These are phyloP conservation scores for Bagarius yarrelli DNA, from an alignment of 2,113 vertebrate species.

Conservation along the genomic window DNA sequence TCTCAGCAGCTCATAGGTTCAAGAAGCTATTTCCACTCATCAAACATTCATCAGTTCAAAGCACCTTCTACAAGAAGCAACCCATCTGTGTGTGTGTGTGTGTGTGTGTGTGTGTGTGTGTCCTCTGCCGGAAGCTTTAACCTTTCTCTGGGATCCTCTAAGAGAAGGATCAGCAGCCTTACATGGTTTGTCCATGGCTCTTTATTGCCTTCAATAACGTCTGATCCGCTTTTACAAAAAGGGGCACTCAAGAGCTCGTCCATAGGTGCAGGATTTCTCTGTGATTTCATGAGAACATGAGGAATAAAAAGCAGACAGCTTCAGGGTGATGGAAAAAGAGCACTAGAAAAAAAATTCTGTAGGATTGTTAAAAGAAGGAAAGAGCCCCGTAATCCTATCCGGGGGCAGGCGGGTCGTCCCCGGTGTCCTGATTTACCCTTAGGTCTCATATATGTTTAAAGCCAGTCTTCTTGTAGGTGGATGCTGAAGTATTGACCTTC, in stretches of 20 bases:
- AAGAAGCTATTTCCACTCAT: constrained; percentile 68
- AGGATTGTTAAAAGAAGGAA: constrained; percentile 39
- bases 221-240: not conserved
- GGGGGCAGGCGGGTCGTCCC: constrained; percentile 52
- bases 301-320: constrained; percentile 46
- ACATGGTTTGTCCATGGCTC: not conserved
- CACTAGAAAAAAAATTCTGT: constrained; percentile 18
- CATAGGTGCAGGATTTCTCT: not conserved
- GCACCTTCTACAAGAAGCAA: constrained; percentile 42
- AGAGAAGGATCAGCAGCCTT: constrained; percentile 13
- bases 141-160: constrained; percentile 36
- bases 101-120: not conserved
- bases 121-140: constrained; percentile 35
- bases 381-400: constrained; percentile 61
- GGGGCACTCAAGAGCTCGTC: not conserved
- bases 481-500: constrained; percentile 64
- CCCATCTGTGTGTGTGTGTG: constrained; percentile 5
- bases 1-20: constrained; percentile 59
- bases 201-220: constrained; percentile 18
- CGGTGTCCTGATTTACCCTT: constrained; percentile 54
- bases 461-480: constrained; percentile 54
- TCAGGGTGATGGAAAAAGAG: constrained; percentile 42
- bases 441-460: constrained; percentile 74
- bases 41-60: constrained; percentile 70
- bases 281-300: constrained; percentile 17